Base-by-base conservation (phyloP, 2,888 invertebrate species). In the Napeogenes sylphis region DNA sequence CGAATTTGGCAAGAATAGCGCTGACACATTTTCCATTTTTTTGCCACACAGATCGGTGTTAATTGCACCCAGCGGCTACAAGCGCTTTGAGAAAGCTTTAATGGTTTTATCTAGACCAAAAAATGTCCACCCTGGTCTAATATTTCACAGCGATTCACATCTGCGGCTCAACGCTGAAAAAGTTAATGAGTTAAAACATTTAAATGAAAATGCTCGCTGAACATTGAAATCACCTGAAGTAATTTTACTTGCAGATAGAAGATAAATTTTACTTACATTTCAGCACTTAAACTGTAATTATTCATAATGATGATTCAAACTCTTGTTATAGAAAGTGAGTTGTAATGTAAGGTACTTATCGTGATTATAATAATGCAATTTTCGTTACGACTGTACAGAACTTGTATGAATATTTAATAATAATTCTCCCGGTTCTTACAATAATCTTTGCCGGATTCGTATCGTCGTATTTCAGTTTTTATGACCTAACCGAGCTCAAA, bases 1-100 rank as follows among this genome's bases (percentile, higher is more conserved):
- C 67, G 71, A 66, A 70, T 73, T 79, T 80, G 79, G 79, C 78
- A 79, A 75, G 74, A 77, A 77, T 71, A 74, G 62, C 68, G 75
- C 73, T 75, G 76, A 77, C 76, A 74, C 74, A 74, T 73, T 74
- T 73, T 71, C 65, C 76, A 75, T 72, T 74, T 78, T 74, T 70
- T 62, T 67, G 70, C 62, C 63, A 73, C 75, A 64, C 72, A 70
- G 71, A 75, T 71, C 70, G 64, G 70, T 74, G 75, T 75, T 81
- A 81, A 82, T 80, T 75, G 74, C 73, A 70, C 73, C 71, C 72
- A 73, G 74, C 70, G 71, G 73, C 64, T 65, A 66, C 65, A 71
- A 65, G 67, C 67, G 65, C 67, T 69, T 70, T 66, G 71, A 63
- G 66, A 69, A 67, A 66, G 68, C 70, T 71, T 71, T 73, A 68